Base-by-base conservation (phyloP, 2,888 invertebrate genomes). In the Limulus polyphemus region DNA sequence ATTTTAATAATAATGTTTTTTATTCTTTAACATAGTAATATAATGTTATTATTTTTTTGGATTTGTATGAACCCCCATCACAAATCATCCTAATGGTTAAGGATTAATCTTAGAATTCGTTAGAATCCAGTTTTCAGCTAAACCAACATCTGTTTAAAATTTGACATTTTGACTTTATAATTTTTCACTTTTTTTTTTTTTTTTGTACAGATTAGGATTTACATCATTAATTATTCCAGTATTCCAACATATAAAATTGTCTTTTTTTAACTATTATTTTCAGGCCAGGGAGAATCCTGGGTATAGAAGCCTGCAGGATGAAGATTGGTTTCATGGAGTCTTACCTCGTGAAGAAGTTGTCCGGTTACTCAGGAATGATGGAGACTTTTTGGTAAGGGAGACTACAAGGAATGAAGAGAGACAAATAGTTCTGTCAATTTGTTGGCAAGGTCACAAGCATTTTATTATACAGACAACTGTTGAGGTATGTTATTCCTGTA, bases 251-350 rank as follows among this genome's bases (percentile, higher is more conserved):
- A 32, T 32, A 2, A 32, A 5, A 32, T 32, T 1, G 32, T 32
- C 32, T 32, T 60, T 11, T 17, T 49, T 10, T 54, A 51, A 52
- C 46, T 13, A n/a, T 62, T 61, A 12, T 61, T 59, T 65, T 47
- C 51, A 66, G 67, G 52, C 62, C 16, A 54, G 59, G 52, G 56
- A 67, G 57, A 66, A 65, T 62, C 70, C 70, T 13, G 61, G 63
- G 14, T 70, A 71, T 16, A 68, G 68, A 14, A 70, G 71, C 52
- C 86, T 90, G 67, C 91, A 93, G 71, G 79, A 79, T 63, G 93
- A 94, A 77, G 92, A 93, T 75, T 95, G 94, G 94, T 95, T 95
- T 78, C 97, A 97, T 74, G 97, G 97, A 0, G 93, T 95, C 12
- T 78, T 97, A 63, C 97, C 97, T 0, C 82, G 97, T 13, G 95